Conservation (phyloP, 2,888 invertebrate species). For the Dolomedes plantarius region DNA sequence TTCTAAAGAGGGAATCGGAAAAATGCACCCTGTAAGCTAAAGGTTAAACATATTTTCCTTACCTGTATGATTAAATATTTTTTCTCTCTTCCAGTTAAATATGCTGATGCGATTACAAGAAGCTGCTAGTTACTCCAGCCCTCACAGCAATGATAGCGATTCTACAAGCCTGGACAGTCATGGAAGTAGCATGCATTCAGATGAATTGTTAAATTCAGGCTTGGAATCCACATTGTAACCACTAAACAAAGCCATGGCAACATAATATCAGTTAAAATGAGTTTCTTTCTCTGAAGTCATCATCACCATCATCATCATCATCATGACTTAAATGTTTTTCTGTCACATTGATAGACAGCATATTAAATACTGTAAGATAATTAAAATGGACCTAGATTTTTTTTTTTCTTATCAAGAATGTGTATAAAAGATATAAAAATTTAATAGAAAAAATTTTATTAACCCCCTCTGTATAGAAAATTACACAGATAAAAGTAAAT, state of each 20-base stretch:
- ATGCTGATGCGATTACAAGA: slow-evolving; percentile 97
- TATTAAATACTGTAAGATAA: slow-evolving; percentile 2
- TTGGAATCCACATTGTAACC: slow-evolving; percentile 67
- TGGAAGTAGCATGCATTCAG: slow-evolving; percentile 63
- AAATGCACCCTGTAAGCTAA: too few species aligned
- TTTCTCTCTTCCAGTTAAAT: slow-evolving; percentile 82
- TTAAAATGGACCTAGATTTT: neutral
- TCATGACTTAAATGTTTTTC: slow-evolving; percentile 32
- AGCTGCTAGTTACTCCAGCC: slow-evolving; percentile 83
- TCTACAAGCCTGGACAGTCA: slow-evolving; percentile 78
- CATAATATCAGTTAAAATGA: neutral
- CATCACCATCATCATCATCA: too few species aligned
- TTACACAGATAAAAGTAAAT: too few species aligned
- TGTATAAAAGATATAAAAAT: neutral
- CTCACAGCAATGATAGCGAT: slow-evolving; percentile 92
- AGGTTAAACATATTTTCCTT: too few species aligned
- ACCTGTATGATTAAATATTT: neutral
- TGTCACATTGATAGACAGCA: slow-evolving; percentile 58
- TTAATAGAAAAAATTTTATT: neutral
- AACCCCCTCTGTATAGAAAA: neutral
- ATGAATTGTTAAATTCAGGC: slow-evolving; percentile 64
- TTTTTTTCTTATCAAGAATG: neutral
- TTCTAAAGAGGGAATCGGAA: too few species aligned
- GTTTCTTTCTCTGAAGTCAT: slow-evolving; percentile 39
- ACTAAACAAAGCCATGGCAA: neutral